Percentiles rank a stretch among this genome's conserved stretches.
These are phyloP conservation scores for Gandaritis pyraliata DNA, from an alignment of 2,888 invertebrate species.

Conservation along the genomic window DNA sequence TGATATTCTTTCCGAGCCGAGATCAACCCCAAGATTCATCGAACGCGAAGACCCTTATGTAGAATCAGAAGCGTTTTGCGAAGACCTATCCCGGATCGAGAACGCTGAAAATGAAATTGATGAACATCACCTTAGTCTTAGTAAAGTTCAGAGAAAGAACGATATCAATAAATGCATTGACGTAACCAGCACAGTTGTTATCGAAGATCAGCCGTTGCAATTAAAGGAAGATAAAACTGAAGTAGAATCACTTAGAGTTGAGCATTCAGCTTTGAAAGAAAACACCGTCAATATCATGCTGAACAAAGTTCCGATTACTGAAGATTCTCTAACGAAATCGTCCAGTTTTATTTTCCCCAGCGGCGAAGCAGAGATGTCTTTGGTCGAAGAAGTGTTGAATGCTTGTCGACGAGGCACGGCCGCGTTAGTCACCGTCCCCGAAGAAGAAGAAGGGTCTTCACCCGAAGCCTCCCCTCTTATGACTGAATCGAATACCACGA, in stretches of 20 bases:
- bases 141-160: constrained; percentile 78
- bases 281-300: constrained; percentile 74
- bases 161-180: constrained; percentile 77
- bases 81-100: constrained; percentile 67
- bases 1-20: constrained; percentile 76
- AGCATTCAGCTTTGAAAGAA: constrained; percentile 71
- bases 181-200: constrained; percentile 58
- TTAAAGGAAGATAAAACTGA: constrained; percentile 66
- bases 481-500: constrained; percentile 87
- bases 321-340: constrained; percentile 68
- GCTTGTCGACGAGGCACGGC: constrained; percentile 76
- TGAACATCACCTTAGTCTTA: constrained; percentile 66
- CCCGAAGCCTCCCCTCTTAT: constrained; percentile 84
- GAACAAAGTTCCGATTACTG: constrained; percentile 57
- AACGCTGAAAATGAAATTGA: constrained; percentile 77
- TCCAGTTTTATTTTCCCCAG: constrained; percentile 66
- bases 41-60: constrained; percentile 78
- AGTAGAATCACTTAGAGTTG: constrained; percentile 69
- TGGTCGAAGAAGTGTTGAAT: constrained; percentile 76
- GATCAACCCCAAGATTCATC: constrained; percentile 75
- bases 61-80: constrained; percentile 74
- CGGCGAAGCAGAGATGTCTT: constrained; percentile 70
- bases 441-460: constrained; percentile 85
- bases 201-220: constrained; percentile 53
- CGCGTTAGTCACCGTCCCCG: constrained; percentile 84